Conservation (phyloP, 1,140 invertebrate species). For the Leptinotarsa undecemlineata region DNA sequence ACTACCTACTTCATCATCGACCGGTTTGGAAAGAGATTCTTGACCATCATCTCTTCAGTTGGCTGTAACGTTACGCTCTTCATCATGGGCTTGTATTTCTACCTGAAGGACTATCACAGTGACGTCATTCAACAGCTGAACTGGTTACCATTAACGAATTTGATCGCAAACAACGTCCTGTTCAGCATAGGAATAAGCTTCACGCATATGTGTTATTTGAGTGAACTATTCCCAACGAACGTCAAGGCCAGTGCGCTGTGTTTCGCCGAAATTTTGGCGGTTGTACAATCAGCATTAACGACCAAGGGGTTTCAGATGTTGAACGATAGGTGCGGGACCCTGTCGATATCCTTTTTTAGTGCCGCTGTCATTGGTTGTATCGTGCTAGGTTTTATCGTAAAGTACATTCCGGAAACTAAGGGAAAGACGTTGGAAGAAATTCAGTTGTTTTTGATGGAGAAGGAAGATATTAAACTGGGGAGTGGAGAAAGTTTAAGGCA, state of each 20-base stretch:
- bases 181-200: conserved; percentile 12
- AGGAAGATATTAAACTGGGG: conserved; percentile 16
- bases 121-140: background rate
- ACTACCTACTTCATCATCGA: conserved; percentile 71
- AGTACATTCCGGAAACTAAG: conserved; percentile 79
- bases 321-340: background rate
- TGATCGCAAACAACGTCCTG: background rate
- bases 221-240: conserved; percentile 12
- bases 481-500: too few species aligned
- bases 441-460: conserved; percentile 43
- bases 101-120: conserved; percentile 52
- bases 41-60: conserved; percentile 65
- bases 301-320: conserved; percentile 7
- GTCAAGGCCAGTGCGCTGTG: conserved; percentile 7
- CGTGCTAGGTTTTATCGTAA: conserved; percentile 65
- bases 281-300: background rate
- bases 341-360: conserved; percentile 1
- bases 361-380: conserved; percentile 54
- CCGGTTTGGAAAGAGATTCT: conserved; percentile 68
- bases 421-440: conserved; percentile 70
- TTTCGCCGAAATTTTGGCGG: background rate
- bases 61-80: conserved; percentile 61
- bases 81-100: conserved; percentile 65
- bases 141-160: conserved; percentile 1
- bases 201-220: background rate